A percentile compares a stretch with the other conserved stretches of the same genome.
Evolutionary conservation across 2,888 invertebrate species (phyloP).

Genomic region (Athripsodes cinereus): DNA sequence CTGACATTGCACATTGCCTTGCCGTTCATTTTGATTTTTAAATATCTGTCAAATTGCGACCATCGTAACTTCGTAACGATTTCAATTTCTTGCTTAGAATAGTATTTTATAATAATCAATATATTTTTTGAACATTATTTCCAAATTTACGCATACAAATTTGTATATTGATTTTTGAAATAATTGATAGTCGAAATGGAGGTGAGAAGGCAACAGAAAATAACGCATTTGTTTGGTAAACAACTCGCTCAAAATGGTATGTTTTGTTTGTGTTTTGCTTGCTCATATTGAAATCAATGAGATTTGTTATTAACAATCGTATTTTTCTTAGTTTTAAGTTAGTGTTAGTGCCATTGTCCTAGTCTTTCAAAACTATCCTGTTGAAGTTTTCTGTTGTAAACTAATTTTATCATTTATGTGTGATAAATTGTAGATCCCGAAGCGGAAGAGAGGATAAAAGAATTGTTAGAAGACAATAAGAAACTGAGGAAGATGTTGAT

Average conservation of each 20-base stretch:
- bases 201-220: neutral
- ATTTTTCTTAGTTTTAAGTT: neutral
- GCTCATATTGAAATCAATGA: neutral
- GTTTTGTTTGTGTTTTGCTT: neutral
- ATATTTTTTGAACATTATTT: too few species aligned
- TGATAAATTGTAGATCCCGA: neutral
- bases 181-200: neutral
- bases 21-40: too few species aligned
- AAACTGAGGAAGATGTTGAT: constrained; percentile 9
- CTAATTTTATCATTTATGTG: neutral
- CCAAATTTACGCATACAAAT: too few species aligned
- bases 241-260: neutral
- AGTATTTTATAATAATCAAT: too few species aligned
- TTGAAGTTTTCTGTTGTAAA: too few species aligned
- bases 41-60: too few species aligned
- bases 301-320: neutral
- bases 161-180: neutral
- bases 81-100: too few species aligned
- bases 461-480: constrained; percentile 14
- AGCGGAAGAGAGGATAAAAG: constrained; percentile 7
- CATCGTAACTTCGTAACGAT: too few species aligned
- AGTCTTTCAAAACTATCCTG: too few species aligned
- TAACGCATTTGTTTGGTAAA: neutral
- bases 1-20: too few species aligned
- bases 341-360: too few species aligned